Evolutionary conservation across 1,140 invertebrate genomes (phyloP), one percentile per base, ranked within the genome.

Genomic region (Harpegnathos saltator): DNA sequence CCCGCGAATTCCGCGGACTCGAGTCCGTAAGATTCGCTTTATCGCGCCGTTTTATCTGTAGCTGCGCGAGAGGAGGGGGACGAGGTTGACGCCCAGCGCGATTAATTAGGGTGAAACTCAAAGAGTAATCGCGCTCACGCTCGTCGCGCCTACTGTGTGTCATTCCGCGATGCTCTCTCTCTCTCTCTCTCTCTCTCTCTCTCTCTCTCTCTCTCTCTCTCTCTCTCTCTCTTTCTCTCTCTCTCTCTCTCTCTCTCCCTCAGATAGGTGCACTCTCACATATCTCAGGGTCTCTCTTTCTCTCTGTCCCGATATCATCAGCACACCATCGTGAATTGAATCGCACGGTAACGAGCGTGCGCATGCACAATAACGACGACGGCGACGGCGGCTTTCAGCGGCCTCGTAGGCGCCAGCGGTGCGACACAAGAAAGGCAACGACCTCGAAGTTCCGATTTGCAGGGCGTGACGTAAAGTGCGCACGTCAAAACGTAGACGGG

Each of bases 371-470:
- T n/a, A 87, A 89, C 87, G 74, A 74, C 73, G 48, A 88, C 54
- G 26, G 19, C 11, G 26, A 24, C 38, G 19, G 24, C 5, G 62
- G 63, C 75, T 73, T 78, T 82, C 48, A 65, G 50, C 73, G 75
- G 82, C 69, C 82, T 82, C 82, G 89, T 91, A 88, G 82, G 84
- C 90, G 89, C 89, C 82, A 63, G 26, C 61, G 85, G 82, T 89
- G 90, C 80, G 81, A 84, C 86, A 88, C 89, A 89, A 89, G 90
- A 90, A 91, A 93, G 92, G 89, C 92, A 93, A 93, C 88, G 92
- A 93, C 91, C 91, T 93, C 92, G 90, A 74, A 89, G 90, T 84
- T 81, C 82, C 75, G 88, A 92, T 93, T 93, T 92, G 83, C 87
- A 89, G 89, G 78, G 69, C 84, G 68, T 88, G 85, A 91, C 89